Base-by-base conservation (phyloP, 2,888 invertebrate genomes). In the Drosophila yooni region DNA sequence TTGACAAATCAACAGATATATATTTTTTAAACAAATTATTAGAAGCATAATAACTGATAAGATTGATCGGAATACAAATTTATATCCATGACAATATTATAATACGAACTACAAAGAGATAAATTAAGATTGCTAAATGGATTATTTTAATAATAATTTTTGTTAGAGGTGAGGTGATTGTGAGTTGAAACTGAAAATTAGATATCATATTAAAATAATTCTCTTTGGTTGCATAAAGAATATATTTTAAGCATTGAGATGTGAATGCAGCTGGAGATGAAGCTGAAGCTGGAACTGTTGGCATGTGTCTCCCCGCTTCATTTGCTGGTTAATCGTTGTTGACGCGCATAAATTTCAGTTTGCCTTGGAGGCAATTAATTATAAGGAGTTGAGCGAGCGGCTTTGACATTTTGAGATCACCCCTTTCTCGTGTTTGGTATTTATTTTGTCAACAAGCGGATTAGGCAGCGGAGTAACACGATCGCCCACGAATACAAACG, bases 371-470 rank as follows among this genome's bases (percentile, higher is more conserved):
- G 73, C 82, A 82, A 83, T 83, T 83, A 84, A 84, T 83, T 77
- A 74, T 58, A 52, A 77, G 50, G 69, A 60, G 72, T 51, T 59
- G 52, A 36, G 31, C 61, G n/a, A 57, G 43, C 54, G 50, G 48
- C 34, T 65, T 56, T 67, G 31, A 57, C 48, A 59, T 25, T 33
- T 15, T 33, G 65, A 27, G 64, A 67, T 67, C 85, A 82, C 81
- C 81, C 85, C 74, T 79, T 85, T 79, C 58, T 52, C 33, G n/a
- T 57, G 59, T 69, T 72, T 64, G 46, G 70, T 80, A 77, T 90
- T 88, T 90, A 80, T 83, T 88, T 86, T 83, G 90, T 86, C 90
- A 90, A 88, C 87, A 88, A 83, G 71, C 71, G 86, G 83, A 82
- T 88, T 88, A 86, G 78, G 62, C 86, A 68, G 73, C 58, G 59